Base-by-base conservation (phyloP, 2,113 vertebrate species). In the Mormyrus lacerda region DNA sequence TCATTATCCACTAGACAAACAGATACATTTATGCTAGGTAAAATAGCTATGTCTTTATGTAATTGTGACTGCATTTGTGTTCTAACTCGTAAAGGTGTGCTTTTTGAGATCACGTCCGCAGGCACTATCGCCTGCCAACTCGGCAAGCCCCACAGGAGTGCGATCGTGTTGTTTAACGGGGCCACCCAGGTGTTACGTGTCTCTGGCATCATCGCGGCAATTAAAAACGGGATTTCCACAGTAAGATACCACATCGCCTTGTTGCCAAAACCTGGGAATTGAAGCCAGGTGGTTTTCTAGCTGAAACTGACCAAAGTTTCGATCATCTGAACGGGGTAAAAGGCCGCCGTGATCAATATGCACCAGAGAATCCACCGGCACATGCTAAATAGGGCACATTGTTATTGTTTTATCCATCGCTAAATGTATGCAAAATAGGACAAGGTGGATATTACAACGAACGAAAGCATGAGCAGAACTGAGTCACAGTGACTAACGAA, bases 171-270 rank as follows among this genome's bases (percentile, higher is more conserved):
- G 47, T 35, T 86, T 31, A 69, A 87, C 83, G 48, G 73, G 73
- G 61, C 31, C 27, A 35, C 61, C 31, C 48, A n/a, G 89, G 82
- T 79, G 51, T 51, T 87, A 87, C 86, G 42, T 5, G 39, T 89
- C 31, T 44, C 31, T 73, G 73, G 61, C 58, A 76, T 48, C 86
- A 87, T 73, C 7, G n/a, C 5, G 0, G 9, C 42, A 47, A 86
- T 87, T 11, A 87, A 73, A 85, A 79, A n/a, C 69, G 17, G 85
- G 55, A 87, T 69, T 89, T 87, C 84, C 51, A 31, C 45, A 24
- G 58, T 19, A 39, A 79, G 73, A 79, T 31, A 35, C 21, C 35
- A 35, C 44, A 24, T 55, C 27, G 3, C 21, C 42, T 31, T 17
- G 58, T 19, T 39, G 51, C 42, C 11, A 17, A 39, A 69, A 44